A percentile compares a stretch with the other conserved stretches of the same genome.
phyloP scores from a whole-genome alignment of 2,113 vertebrate species.

The Myocastor coypus region DNA sequence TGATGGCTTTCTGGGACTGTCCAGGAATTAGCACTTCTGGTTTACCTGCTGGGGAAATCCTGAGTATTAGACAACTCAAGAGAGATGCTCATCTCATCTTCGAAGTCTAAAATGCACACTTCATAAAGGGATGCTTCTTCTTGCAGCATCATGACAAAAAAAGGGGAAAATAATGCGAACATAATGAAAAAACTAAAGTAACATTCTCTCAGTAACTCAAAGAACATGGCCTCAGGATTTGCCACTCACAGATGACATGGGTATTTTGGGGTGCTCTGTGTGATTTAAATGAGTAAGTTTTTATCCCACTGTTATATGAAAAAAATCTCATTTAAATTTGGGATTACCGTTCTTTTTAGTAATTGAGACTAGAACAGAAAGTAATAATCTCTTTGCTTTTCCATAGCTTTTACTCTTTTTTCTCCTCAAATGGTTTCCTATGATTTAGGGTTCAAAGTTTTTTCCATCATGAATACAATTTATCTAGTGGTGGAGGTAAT shows the following conservation, averaged over 20 bases:
- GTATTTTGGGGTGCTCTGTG: not conserved
- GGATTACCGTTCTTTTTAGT: not conserved
- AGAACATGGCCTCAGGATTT: not conserved
- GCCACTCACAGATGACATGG: not conserved
- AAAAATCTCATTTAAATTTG: not conserved
- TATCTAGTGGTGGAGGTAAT: not conserved
- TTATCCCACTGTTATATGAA: not conserved
- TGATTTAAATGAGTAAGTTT: not conserved
- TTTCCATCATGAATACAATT: not conserved
- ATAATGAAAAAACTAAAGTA: not conserved
- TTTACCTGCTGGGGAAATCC: not conserved
- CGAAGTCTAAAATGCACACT: not conserved
- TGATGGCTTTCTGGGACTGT: not conserved
- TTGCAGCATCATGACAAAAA: not conserved
- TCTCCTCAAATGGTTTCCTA: not conserved
- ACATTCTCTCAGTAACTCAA: not conserved
- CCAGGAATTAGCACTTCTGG: not conserved
- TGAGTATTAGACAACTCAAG: not conserved
- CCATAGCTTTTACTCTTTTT: not conserved
- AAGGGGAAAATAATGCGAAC: not conserved
- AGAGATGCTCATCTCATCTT: not conserved
- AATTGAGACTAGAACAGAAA: not conserved
- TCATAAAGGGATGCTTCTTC: not conserved
- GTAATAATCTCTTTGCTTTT: not conserved
- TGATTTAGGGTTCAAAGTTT: slow-evolving; percentile 21